Base-by-base conservation (phyloP, 2,797 vertebrate genomes). In the Anas capensis region DNA sequence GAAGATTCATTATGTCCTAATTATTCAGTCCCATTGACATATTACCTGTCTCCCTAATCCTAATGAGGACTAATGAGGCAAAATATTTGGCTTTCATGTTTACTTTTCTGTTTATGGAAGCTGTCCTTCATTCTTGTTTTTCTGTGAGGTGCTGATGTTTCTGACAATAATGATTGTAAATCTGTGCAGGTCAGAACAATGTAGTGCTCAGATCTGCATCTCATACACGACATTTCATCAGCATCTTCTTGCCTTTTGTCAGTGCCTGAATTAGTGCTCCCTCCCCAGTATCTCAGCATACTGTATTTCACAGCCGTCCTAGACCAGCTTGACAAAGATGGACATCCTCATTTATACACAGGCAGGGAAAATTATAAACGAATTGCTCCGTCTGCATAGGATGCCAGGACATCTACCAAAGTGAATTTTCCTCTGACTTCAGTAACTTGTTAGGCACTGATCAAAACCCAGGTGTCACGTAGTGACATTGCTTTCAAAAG, bases 41-140 rank as follows among this genome's bases (percentile, higher is more conserved):
- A 33, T 8, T 92, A 56, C 24, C 29, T 85, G 46, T 68, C 29
- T 95, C 48, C 64, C 38, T 66, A 80, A 82, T 73, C 33, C 38
- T 80, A 80, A 62, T n/a, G 58, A 95, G 66, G 81, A 80, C 40
- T 62, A 82, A 88, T 27, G 29, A 91, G 51, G 34, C 60, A 70
- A 94, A 94, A 88, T 62, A 90, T 73, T 86, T 71, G 33, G 33
- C 53, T 86, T 81, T 86, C 24, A 81, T 7, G 10, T 49, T 87
- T 82, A 34, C 16, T 87, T 40, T 70, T 60, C 84, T 56, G 23
- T 33, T 95, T 62, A 48, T 48, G n/a, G 72, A 88, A 94, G 23
- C 42, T 62, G 42, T 49, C 36, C 46, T 56, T 81, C 4, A 15
- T 36, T 60, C 17, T 26, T 68, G 16, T 6, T 36, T 24, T 40